Base-by-base conservation (phyloP, 2,888 invertebrate species). In the Melieria omissa region DNA sequence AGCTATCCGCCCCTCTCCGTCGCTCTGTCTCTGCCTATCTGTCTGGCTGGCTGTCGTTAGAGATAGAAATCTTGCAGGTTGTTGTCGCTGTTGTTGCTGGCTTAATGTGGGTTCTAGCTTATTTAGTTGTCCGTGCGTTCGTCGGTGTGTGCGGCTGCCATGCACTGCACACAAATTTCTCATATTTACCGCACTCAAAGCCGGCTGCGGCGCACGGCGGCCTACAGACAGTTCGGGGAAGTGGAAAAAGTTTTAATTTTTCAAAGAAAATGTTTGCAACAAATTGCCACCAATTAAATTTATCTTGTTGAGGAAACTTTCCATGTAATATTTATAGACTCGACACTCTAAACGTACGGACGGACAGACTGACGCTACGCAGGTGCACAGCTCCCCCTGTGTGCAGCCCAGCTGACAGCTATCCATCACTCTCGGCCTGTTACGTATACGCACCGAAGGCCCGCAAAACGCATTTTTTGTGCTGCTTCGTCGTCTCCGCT, bases 281-380 rank as follows among this genome's bases (percentile, higher is more conserved):
- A 83, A 82, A 82, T 81, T 83, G 82, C 82, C 80, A 76, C 82
- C 82, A 82, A 82, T 83, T 82, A 82, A 82, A 83, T 83, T 82
- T 82, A 83, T 82, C 83, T 83, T 79, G 80, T 82, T 71, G 65
- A 80, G 81, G 78, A 82, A 82, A 83, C 77, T 82, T 83, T 82
- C 79, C 80, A 80, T 81, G 80, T 78, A 78, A 79, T 82, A 82
- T 82, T 83, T 82, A 82, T 83, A 80, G 77, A 79, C 80, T 81
- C 72, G 58, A 71, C 65, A 3, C 29, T 29, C 54, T 41, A 65
- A 29, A 46, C 14, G 61, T 9, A 16, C n/a, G 45, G 5, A 41
- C 9, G 45, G 10, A 10, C n/a, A 14, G 14, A 12, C 5, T 5
- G 46, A 46, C 16, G 29, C 29, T 29, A 29, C 29, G 29, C 29